phyloP scores from a whole-genome alignment of 2,888 invertebrate genomes.

The Lissonota sp. region DNA sequence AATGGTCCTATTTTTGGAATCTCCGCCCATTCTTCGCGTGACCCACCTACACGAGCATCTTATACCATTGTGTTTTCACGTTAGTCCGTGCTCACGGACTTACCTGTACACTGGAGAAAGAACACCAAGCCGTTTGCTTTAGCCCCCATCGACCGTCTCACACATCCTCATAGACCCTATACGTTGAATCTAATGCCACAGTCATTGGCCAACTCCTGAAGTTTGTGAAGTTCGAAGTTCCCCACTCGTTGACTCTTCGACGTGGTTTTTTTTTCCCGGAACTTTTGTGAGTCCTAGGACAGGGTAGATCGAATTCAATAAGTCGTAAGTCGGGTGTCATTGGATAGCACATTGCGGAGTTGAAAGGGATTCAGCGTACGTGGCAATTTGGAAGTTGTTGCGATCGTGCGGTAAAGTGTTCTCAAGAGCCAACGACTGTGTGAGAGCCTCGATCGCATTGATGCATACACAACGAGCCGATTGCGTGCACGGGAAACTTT shows the following conservation, averaged over 20 bases:
- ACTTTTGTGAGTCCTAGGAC: neutral
- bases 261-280: neutral
- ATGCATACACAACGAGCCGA: constrained; percentile 9
- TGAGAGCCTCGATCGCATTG: neutral
- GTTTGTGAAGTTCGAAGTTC: neutral
- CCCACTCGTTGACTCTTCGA: neutral
- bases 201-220: constrained; percentile 10
- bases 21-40: constrained; percentile 83
- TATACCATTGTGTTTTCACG: constrained; percentile 19
- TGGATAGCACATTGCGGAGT: too few relatives aligned
- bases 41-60: constrained; percentile 72
- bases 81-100: constrained; percentile 6
- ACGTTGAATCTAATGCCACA: neutral
- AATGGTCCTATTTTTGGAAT: constrained; percentile 83
- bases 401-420: neutral
- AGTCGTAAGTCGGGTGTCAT: neutral
- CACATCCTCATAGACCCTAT: neutral
- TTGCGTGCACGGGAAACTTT: constrained; percentile 41
- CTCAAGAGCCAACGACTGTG: constrained; percentile 30
- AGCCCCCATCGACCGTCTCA: constrained; percentile 21
- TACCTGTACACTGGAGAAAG: constrained; percentile 21
- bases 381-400: neutral
- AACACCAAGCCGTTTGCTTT: constrained; percentile 24
- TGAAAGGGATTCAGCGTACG: neutral
- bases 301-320: neutral